phyloP scores from a whole-genome alignment of 92 coral and sea anemone genomes.

The Palythoa caribaeorum region DNA sequence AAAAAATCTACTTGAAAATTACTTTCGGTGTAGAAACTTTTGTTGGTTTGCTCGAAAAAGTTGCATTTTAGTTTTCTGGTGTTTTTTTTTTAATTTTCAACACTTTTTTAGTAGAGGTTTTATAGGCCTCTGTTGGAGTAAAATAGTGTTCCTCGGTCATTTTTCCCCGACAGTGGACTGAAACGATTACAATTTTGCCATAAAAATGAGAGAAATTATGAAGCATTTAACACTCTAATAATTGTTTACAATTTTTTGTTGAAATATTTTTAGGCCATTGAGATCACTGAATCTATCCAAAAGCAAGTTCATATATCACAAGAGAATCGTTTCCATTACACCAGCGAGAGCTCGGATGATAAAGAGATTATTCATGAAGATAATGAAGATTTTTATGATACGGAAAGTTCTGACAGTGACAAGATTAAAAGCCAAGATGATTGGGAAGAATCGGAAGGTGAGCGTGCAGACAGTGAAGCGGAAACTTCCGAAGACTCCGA shows the following conservation, averaged over 20 bases:
- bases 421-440: background rate
- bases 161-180: too few species aligned
- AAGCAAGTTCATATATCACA: background rate
- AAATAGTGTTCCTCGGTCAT: too few species aligned
- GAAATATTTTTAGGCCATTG: background rate
- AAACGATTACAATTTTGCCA: too few species aligned
- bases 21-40: too few species aligned
- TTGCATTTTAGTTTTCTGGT: too few species aligned
- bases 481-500: slow-evolving; percentile 9
- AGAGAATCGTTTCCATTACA: background rate
- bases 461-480: slow-evolving; percentile 24
- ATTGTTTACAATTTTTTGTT: background rate
- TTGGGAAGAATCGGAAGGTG: slow-evolving; percentile 16
- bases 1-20: too few species aligned
- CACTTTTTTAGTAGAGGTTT: too few species aligned
- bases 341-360: background rate
- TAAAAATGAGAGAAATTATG: too few species aligned
- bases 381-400: background rate
- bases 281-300: background rate
- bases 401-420: slow-evolving; percentile 2
- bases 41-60: too few species aligned
- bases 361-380: background rate
- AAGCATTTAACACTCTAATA: background rate
- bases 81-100: too few species aligned
- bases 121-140: too few species aligned